Conservation (phyloP, 2,797 vertebrate genomes). For the Acanthiza pusilla region DNA sequence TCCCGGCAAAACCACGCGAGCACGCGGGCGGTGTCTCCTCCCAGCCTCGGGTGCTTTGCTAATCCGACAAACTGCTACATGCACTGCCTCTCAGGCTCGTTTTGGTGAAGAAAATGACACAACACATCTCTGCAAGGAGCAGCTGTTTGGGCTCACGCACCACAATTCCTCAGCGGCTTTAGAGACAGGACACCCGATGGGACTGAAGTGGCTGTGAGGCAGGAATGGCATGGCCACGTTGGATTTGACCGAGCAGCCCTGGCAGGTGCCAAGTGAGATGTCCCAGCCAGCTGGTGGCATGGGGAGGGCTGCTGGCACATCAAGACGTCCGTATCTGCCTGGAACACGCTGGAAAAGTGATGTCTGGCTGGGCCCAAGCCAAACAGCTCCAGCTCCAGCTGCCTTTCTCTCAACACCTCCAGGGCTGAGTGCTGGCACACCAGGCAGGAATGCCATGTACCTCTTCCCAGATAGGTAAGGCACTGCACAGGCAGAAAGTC, state of each 20-base stretch:
- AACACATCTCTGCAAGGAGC: not conserved
- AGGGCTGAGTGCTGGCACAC: not conserved
- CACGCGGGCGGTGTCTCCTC: accelerated
- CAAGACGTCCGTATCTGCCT: not conserved
- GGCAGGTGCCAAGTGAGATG: not conserved
- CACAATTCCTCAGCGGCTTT: not conserved
- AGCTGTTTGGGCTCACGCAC: not conserved
- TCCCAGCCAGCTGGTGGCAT: not conserved
- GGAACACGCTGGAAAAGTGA: not conserved
- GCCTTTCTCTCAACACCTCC: not conserved
- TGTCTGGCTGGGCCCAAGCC: not conserved
- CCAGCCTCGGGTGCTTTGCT: not conserved
- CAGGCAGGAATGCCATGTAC: not conserved
- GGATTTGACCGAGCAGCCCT: not conserved
- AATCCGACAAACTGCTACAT: not conserved
- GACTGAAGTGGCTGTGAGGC: not conserved
- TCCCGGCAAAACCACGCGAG: not conserved
- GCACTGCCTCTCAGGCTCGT: not conserved
- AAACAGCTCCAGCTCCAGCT: not conserved
- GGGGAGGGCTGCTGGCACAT: not conserved
- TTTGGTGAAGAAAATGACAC: not conserved
- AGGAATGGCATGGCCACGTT: accelerated
- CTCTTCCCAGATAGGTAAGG: not conserved
- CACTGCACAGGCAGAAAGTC: not conserved
- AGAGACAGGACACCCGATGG: not conserved